Evolutionary conservation across 2,797 vertebrate species (phyloP).

Genomic region (Coregonus ussuriensis): DNA sequence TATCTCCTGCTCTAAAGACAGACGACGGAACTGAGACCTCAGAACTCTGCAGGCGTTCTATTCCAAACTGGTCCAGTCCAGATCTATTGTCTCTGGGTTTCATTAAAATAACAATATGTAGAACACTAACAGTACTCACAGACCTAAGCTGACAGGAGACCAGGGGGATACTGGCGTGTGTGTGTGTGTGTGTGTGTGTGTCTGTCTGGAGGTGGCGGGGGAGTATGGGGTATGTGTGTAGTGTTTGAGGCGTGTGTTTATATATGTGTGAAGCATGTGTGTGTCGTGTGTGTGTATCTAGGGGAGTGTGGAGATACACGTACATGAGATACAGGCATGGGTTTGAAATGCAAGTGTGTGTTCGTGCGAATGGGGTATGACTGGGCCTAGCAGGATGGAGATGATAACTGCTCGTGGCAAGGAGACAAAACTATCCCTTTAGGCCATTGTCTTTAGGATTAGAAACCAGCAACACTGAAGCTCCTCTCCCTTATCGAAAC

Average conservation of each 20-base stretch:
- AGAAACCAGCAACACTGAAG: neutral
- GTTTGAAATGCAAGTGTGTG: neutral
- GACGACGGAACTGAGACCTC: conserved; percentile 40
- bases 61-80: conserved; percentile 64
- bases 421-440: neutral
- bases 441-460: conserved; percentile 6
- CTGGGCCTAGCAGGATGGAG: neutral
- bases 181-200: conserved; percentile 22
- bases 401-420: neutral
- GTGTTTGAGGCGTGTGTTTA: neutral
- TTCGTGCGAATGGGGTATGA: neutral
- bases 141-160: conserved; percentile 63
- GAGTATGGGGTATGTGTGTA: neutral
- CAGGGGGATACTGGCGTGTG: conserved; percentile 42
- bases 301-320: too few species aligned
- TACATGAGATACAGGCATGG: neutral
- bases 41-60: conserved; percentile 30
- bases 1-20: conserved; percentile 65
- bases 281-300: too few species aligned
- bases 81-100: conserved; percentile 70
- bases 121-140: conserved; percentile 51
- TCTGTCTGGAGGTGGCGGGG: neutral
- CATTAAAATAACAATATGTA: conserved; percentile 83
- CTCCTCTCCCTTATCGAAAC: neutral
- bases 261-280: too few species aligned